Percentiles rank a stretch among this genome's conserved stretches.
Conservation (phyloP, 2,113 vertebrate genomes). For the Thunnus thynnus region DNA sequence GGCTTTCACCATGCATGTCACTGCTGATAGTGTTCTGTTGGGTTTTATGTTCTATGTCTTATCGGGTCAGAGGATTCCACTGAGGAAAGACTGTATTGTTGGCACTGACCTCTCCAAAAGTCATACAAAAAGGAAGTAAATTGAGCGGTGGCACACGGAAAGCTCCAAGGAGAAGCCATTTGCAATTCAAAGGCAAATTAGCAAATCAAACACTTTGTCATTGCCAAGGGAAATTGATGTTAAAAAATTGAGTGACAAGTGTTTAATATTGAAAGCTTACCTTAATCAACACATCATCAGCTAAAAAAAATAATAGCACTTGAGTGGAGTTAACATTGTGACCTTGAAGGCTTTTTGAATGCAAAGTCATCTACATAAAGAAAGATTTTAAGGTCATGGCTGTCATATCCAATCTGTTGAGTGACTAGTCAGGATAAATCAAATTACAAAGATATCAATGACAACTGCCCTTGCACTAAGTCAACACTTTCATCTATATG, state of each 20-base stretch:
- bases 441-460: conserved; percentile 60
- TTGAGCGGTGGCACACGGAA: conserved; percentile 54
- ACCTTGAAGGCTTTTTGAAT: conserved; percentile 55
- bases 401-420: conserved; percentile 66
- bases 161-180: conserved; percentile 68
- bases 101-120: conserved; percentile 74
- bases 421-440: conserved; percentile 71
- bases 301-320: conserved; percentile 38
- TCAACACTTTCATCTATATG: conserved; percentile 50
- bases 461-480: conserved; percentile 64
- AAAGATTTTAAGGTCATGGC: conserved; percentile 66
- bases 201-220: conserved; percentile 74
- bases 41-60: conserved; percentile 59
- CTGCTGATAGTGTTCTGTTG: conserved; percentile 59
- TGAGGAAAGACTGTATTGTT: conserved; percentile 54
- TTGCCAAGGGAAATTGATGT: conserved; percentile 65
- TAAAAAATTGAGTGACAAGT: conserved; percentile 65
- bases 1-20: conserved; percentile 41
- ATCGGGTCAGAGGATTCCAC: conserved; percentile 65
- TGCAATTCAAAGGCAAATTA: conserved; percentile 78
- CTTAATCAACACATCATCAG: conserved; percentile 66
- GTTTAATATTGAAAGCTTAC: conserved; percentile 70
- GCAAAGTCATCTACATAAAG: conserved; percentile 48
- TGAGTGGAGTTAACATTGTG: conserved; percentile 36
- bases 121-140: conserved; percentile 67